Percentiles rank a stretch among this genome's conserved stretches.
These are phyloP conservation scores for Phataginus tetradactyla DNA, from an alignment of 2,797 vertebrate genomes.

Conservation along the genomic window DNA sequence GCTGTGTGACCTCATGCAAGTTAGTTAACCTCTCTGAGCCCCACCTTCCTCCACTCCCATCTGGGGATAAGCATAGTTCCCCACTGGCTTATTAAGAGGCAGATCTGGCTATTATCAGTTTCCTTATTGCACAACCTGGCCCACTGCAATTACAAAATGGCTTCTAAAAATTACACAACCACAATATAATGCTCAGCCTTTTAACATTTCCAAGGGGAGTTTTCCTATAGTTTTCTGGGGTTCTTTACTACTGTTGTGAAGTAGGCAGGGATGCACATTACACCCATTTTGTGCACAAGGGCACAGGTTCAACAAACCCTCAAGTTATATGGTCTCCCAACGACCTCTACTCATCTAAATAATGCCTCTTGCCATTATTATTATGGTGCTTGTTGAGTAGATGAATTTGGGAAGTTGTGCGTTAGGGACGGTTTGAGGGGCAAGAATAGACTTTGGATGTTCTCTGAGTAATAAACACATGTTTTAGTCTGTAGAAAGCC, in stretches of 20 bases:
- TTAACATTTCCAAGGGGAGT: background rate
- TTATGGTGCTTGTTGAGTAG: background rate
- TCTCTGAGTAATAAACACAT: background rate
- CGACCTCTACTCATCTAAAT: rapidly evolving
- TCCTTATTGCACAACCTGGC: background rate
- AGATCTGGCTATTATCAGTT: too few species aligned
- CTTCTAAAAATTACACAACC: background rate
- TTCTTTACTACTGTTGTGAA: background rate
- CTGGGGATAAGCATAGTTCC: background rate
- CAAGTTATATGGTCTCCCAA: too few species aligned
- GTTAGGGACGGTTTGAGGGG: background rate
- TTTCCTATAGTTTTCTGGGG: background rate
- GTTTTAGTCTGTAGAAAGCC: background rate
- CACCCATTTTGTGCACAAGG: background rate
- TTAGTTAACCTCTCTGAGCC: constrained; percentile 6
- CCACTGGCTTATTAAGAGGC: background rate
- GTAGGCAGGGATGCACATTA: rapidly evolving
- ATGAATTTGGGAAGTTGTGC: background rate
- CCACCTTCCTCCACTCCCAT: background rate
- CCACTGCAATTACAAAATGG: background rate
- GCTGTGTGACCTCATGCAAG: background rate
- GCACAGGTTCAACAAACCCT: too few species aligned
- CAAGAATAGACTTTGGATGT: background rate
- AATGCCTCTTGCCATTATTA: background rate
- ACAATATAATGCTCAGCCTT: background rate